These are phyloP conservation scores for Spisula subtruncata DNA, from an alignment of 2,888 invertebrate species.

Conservation along the genomic window DNA sequence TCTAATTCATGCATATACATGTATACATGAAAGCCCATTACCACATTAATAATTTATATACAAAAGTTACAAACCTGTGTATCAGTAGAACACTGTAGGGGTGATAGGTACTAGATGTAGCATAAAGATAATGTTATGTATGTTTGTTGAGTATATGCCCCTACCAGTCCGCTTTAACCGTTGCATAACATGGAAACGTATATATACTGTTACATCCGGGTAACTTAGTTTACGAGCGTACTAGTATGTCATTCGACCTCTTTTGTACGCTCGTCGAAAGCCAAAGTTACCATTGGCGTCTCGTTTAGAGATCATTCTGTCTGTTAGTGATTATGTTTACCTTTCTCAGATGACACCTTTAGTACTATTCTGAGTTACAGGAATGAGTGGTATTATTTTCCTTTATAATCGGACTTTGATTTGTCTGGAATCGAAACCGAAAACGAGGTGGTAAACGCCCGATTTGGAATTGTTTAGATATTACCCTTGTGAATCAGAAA, in stretches of 20 bases:
- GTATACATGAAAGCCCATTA: background rate
- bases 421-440: background rate
- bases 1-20: no score
- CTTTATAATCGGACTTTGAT: background rate
- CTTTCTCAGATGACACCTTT: background rate
- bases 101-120: background rate
- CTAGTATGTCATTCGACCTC: background rate
- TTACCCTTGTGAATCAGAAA: background rate
- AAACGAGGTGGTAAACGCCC: background rate
- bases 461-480: background rate
- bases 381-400: background rate
- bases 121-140: conserved; percentile 4
- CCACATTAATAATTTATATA: background rate
- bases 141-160: background rate
- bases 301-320: background rate
- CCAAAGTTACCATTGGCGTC: background rate
- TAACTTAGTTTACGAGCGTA: background rate
- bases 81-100: background rate
- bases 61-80: background rate
- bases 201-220: background rate
- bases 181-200: background rate
- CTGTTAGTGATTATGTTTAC: background rate
- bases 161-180: background rate
- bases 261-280: background rate
- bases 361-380: background rate